A percentile compares a stretch with the other conserved stretches of the same genome.
Evolutionary conservation across 2,888 invertebrate species (phyloP).

Genomic region (Criorhina ranunculi): DNA sequence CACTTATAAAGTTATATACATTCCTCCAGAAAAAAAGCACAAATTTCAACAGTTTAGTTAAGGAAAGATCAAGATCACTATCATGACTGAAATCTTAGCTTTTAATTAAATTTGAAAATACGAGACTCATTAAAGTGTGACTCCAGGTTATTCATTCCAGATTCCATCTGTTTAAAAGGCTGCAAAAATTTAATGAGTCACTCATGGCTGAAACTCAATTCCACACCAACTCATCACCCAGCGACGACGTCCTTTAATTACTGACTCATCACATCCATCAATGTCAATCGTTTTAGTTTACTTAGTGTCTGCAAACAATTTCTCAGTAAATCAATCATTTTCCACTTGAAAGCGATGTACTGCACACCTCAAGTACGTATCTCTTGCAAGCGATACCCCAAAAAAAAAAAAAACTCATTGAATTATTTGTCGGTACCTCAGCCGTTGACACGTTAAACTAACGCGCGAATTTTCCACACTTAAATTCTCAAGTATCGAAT

Average conservation of each 20-base stretch:
- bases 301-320: background rate
- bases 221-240: background rate
- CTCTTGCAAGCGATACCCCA: constrained; percentile 6
- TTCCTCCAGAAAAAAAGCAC: no score
- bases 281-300: constrained; percentile 18
- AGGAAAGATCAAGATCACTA: no score
- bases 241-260: constrained; percentile 26
- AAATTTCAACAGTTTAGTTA: no score
- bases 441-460: constrained; percentile 12
- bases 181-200: background rate
- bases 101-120: no score
- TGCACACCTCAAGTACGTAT: background rate
- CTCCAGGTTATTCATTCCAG: background rate
- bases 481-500: constrained; percentile 1
- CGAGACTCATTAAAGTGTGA: no score
- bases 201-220: background rate
- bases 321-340: constrained; percentile 38
- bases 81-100: no score
- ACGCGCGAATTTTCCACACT: constrained; percentile 6
- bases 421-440: background rate
- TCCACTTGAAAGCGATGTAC: constrained; percentile 14
- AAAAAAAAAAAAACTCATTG: constrained; percentile 2
- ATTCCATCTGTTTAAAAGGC: no score
- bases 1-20: no score
- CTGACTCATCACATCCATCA: constrained; percentile 41